These are phyloP conservation scores for Rhingia rostrata DNA, from an alignment of 2,888 invertebrate genomes.

Conservation along the genomic window DNA sequence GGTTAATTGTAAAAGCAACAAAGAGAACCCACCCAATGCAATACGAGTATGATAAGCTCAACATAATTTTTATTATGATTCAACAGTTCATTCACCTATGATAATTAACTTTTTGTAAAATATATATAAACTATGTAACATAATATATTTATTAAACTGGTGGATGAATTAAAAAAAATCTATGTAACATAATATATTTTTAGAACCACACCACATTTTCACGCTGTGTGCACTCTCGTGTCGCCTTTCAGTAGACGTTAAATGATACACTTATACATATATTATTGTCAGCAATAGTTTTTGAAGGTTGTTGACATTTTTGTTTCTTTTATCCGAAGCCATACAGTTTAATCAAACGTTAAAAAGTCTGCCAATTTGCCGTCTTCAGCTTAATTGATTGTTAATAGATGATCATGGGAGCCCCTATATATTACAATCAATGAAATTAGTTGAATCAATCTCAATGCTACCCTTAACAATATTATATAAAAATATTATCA, in stretches of 20 bases:
- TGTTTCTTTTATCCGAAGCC: slow-evolving; percentile 36
- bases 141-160: too few species aligned
- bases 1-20: too few species aligned
- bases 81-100: too few species aligned
- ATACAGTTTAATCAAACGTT: slow-evolving; percentile 54
- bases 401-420: slow-evolving; percentile 35
- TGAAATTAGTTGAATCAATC: slow-evolving; percentile 23
- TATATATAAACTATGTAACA: too few species aligned
- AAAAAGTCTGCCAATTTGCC: slow-evolving; percentile 46
- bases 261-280: background rate
- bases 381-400: slow-evolving; percentile 47
- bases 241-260: slow-evolving; percentile 6
- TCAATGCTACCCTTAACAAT: background rate
- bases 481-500: background rate
- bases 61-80: too few species aligned
- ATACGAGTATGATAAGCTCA: too few species aligned
- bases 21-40: too few species aligned
- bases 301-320: slow-evolving; percentile 29
- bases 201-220: background rate
- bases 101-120: too few species aligned
- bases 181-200: background rate
- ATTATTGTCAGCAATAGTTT: slow-evolving; percentile 3
- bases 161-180: too few species aligned
- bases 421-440: slow-evolving; percentile 12
- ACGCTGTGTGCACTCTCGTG: slow-evolving; percentile 1